Evolutionary conservation across 1,140 invertebrate genomes (phyloP).

Genomic region (Paralvinella palmiformis): DNA sequence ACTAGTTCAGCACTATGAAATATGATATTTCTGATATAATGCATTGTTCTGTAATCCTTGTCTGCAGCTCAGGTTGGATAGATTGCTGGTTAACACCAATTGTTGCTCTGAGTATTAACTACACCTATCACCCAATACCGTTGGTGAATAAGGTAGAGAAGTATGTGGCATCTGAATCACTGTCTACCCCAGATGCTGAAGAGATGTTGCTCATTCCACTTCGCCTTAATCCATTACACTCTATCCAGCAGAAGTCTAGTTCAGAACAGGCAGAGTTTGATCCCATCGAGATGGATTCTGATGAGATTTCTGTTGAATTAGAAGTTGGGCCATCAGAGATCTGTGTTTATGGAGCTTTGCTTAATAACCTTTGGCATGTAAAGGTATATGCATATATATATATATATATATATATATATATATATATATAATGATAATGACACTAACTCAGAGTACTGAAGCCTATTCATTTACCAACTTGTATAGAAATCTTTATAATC

Average conservation of each 20-base stretch:
- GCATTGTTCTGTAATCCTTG: no score
- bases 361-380: slow-evolving; percentile 57
- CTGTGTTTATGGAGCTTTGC: slow-evolving; percentile 79
- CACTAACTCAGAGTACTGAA: no score
- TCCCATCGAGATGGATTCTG: slow-evolving; percentile 71
- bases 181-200: slow-evolving; percentile 73
- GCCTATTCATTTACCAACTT: no score
- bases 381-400: slow-evolving; percentile 4
- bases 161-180: not conserved
- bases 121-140: slow-evolving; percentile 75
- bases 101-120: slow-evolving; percentile 81
- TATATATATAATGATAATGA: no score
- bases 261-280: slow-evolving; percentile 65
- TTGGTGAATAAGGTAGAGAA: not conserved
- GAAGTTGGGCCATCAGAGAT: slow-evolving; percentile 87
- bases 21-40: no score
- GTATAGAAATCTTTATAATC: no score
- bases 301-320: slow-evolving; percentile 81
- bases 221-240: slow-evolving; percentile 56
- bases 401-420: not conserved
- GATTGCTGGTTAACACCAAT: slow-evolving; percentile 94
- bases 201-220: slow-evolving; percentile 85
- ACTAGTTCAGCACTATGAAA: no score
- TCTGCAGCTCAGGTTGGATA: slow-evolving; percentile 72
- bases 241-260: slow-evolving; percentile 15